Base-by-base conservation (phyloP, 2,113 vertebrate genomes). In the Copsychus sechellarum region DNA sequence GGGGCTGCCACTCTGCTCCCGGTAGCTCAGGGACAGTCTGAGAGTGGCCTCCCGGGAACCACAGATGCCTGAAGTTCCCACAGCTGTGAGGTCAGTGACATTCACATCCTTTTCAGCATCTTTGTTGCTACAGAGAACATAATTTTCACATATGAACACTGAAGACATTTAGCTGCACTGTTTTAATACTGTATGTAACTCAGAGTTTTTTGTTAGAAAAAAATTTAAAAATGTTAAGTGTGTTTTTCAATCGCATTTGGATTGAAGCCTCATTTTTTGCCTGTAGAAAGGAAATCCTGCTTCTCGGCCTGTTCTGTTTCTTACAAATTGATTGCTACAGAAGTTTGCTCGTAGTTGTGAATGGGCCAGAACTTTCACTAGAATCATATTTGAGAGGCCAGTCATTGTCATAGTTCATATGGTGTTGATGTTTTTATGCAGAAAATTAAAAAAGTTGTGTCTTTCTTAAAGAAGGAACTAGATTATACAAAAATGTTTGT, bases 61-160 rank as follows among this genome's bases (percentile, higher is more conserved):
- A 36, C 72, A 48, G 64, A 84, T 74, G 76, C 60, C 67, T 88
- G 56, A 51, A 84, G 88, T 97, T 97, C 96, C 95, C 95, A 93
- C 95, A 95, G 83, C 82, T 86, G 77, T 36, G n/a, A 36, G 57
- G 9, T 58, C 72, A 56, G 60, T 90, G 86, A 92, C 77, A 56
- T 86, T 88, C 91, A 84, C 91, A 86, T 95, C 71, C 93, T 88
- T 72, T 50, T 93, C 88, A 92, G 81, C 33, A 21, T 96, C 83
- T 88, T 88, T 86, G 36, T 70, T 88, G 47, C 56, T 92, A 31
- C 34, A 60, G 43, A 86, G 82, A 92, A 51, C 38, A n/a, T 77
- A 33, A 70, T 88, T 86, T 93, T 92, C 69, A 51, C 6, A 8
- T 88, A 80, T 38, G 50, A 92, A 24, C 20, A 16, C 74, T 80